These are phyloP conservation scores for Luscinia megarhynchos DNA, from an alignment of 2,797 vertebrate species.

Conservation along the genomic window DNA sequence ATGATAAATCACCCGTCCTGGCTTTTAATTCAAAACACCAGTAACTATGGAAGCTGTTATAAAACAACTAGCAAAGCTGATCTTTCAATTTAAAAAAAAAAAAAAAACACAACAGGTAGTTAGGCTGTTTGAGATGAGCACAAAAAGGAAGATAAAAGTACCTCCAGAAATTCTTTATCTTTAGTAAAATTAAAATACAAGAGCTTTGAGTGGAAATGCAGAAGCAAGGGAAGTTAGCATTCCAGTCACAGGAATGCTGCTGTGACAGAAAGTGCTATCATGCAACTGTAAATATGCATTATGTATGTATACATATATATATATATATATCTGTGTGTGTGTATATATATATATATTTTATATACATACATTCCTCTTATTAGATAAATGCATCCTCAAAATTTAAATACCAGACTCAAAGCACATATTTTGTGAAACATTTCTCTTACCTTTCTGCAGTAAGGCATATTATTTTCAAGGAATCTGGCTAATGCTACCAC, in stretches of 20 bases:
- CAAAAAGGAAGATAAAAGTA: background rate
- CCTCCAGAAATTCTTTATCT: background rate
- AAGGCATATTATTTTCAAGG: slow-evolving; percentile 81
- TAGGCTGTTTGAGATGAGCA: background rate
- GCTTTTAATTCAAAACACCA: background rate
- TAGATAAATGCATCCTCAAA: background rate
- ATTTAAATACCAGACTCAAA: background rate
- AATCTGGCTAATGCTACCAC: slow-evolving; percentile 73
- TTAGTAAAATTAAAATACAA: background rate
- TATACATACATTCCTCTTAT: background rate
- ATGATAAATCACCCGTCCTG: background rate
- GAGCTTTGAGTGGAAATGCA: background rate
- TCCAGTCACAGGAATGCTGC: background rate
- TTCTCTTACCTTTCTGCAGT: slow-evolving; percentile 82
- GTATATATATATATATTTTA: accelerated
- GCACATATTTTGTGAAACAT: background rate
- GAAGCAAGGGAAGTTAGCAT: background rate
- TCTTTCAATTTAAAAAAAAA: background rate
- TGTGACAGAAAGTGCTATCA: background rate
- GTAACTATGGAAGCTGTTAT: background rate
- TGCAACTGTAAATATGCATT: background rate
- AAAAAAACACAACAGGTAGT: background rate
- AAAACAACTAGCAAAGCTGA: background rate
- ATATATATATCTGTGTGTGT: background rate
- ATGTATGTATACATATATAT: accelerated